Conservation (phyloP, 2,888 invertebrate genomes). For the Cheilosia scutellata region DNA sequence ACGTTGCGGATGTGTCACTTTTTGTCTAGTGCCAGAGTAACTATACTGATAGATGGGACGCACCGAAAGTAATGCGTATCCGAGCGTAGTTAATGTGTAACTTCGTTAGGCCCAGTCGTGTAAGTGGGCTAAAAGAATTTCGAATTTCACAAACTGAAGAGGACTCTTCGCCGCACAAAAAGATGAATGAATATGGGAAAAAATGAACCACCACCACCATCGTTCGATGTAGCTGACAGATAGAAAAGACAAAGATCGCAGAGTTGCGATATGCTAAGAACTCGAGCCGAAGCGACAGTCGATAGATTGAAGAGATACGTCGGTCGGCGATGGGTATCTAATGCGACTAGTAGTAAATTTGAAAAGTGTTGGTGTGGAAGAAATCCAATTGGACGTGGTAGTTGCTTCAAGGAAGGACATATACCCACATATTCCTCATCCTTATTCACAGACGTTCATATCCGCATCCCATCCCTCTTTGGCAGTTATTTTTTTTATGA, state of each 20-base stretch:
- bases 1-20: slow-evolving; percentile 73
- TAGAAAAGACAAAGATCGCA: slow-evolving; percentile 73
- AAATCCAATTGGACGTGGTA: slow-evolving; percentile 82
- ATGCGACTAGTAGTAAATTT: slow-evolving; percentile 80
- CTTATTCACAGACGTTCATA: neutral
- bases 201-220: slow-evolving; percentile 42
- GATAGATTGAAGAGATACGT: slow-evolving; percentile 78
- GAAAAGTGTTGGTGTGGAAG: slow-evolving; percentile 84
- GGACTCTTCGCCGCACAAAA: slow-evolving; percentile 42
- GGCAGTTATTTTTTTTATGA: neutral
- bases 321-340: slow-evolving; percentile 76
- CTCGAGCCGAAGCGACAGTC: slow-evolving; percentile 74
- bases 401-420: slow-evolving; percentile 36
- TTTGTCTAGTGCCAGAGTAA: slow-evolving; percentile 51
- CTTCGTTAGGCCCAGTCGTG: slow-evolving; percentile 67
- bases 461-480: slow-evolving; percentile 35
- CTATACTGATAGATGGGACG: slow-evolving; percentile 48
- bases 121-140: slow-evolving; percentile 35
- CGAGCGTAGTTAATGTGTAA: slow-evolving; percentile 75
- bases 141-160: slow-evolving; percentile 24
- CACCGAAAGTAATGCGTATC: slow-evolving; percentile 74
- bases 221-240: slow-evolving; percentile 70
- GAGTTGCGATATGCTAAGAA: slow-evolving; percentile 74
- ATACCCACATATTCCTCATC: neutral
- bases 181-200: slow-evolving; percentile 44